Conservation (phyloP, 2,797 vertebrate species). For the Prunella strophiata region DNA sequence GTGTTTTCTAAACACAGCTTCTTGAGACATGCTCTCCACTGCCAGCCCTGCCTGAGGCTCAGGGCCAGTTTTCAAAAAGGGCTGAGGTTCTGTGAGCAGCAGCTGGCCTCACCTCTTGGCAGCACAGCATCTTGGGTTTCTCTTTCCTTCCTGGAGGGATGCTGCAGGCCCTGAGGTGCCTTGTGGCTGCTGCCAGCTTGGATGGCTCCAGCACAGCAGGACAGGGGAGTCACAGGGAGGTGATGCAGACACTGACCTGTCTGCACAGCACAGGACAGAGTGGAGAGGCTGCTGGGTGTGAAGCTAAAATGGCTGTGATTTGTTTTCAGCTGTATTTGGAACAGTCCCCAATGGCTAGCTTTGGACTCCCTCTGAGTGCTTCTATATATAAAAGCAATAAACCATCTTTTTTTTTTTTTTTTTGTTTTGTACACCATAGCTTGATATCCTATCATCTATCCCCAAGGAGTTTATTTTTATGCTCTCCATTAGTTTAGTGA, state of each 20-base stretch:
- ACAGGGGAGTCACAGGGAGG: background rate
- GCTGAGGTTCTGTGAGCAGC: background rate
- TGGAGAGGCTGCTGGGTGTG: fast-evolving
- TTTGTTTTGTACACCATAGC: background rate
- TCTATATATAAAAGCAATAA: background rate
- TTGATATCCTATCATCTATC: background rate
- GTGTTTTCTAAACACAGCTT: background rate
- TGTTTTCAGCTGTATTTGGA: background rate
- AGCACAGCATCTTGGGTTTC: fast-evolving
- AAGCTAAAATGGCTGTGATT: background rate
- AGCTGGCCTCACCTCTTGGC: background rate
- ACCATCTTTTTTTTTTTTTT: background rate
- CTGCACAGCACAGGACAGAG: background rate
- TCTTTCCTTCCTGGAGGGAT: background rate
- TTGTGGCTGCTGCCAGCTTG: background rate
- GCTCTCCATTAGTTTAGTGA: background rate
- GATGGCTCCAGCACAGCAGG: background rate
- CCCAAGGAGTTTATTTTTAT: background rate
- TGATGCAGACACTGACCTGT: background rate
- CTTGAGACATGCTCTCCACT: background rate
- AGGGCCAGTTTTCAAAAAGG: background rate
- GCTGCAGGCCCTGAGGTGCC: background rate
- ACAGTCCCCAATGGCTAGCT: background rate
- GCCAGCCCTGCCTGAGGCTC: background rate
- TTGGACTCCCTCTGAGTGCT: background rate